A percentile compares a stretch with the other conserved stretches of the same genome.
These are phyloP conservation scores for Microtus ochrogaster DNA, from an alignment of 2,113 vertebrate genomes.

Conservation along the genomic window DNA sequence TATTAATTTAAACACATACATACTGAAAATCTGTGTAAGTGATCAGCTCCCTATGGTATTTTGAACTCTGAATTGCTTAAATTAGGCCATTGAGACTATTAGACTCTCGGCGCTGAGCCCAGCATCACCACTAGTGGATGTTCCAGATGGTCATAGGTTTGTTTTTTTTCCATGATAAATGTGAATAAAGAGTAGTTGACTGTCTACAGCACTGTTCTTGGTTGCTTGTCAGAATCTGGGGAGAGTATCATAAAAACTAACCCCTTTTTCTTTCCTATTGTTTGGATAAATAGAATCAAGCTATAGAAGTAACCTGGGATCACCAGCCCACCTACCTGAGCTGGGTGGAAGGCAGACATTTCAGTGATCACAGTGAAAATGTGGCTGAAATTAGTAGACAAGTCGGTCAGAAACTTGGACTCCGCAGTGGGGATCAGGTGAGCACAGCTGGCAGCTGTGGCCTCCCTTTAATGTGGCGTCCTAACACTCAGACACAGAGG, in stretches of 20 bases:
- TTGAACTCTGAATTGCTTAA: not conserved
- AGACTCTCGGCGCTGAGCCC: not conserved
- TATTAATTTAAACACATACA: not conserved
- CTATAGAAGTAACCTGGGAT: conserved; percentile 91
- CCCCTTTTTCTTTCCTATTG: not conserved
- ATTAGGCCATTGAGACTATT: not conserved
- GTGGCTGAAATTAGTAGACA: conserved; percentile 93
- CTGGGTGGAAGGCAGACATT: conserved; percentile 91
- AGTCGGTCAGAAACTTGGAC: conserved; percentile 93
- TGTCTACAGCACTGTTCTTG: not conserved
- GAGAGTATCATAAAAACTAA: conserved; percentile 20
- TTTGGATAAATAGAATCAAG: conserved; percentile 89
- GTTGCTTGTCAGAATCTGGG: conserved; percentile 33
- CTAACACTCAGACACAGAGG: not conserved
- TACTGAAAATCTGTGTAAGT: not conserved
- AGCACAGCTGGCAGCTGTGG: not conserved
- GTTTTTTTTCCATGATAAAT: not conserved
- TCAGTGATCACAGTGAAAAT: conserved; percentile 83
- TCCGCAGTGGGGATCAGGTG: conserved; percentile 94
- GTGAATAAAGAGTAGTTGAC: not conserved
- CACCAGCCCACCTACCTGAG: conserved; percentile 90
- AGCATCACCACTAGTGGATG: not conserved
- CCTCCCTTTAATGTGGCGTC: not conserved
- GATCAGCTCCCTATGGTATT: not conserved
- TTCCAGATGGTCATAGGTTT: not conserved